Percentiles rank a stretch among this genome's conserved stretches.
Conservation (phyloP, 1,140 invertebrate species). For the Drosophila willistoni region DNA sequence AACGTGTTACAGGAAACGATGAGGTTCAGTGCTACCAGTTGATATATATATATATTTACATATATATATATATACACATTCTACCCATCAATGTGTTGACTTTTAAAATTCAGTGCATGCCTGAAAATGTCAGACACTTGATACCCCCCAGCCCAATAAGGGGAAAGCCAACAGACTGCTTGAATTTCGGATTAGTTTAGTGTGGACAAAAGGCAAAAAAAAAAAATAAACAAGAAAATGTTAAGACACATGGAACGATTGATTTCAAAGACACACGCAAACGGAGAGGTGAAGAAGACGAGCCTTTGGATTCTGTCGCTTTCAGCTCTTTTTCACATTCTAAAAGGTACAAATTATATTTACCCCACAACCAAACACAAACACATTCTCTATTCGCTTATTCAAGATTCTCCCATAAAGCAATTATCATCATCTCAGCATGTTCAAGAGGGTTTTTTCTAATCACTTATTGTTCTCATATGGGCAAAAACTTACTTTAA, state of each 20-base stretch:
- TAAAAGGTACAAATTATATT: slow-evolving; percentile 35
- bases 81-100: slow-evolving; percentile 22
- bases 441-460: not conserved
- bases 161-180: slow-evolving; percentile 43
- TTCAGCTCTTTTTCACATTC: slow-evolving; percentile 26
- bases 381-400: not conserved
- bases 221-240: not conserved
- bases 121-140: slow-evolving; percentile 63
- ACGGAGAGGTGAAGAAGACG: slow-evolving; percentile 16
- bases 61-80: not conserved
- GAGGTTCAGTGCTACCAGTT: slow-evolving; percentile 6
- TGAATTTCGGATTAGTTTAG: slow-evolving; percentile 35
- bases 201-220: not conserved
- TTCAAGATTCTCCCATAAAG: not conserved
- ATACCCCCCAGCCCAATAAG: slow-evolving; percentile 37
- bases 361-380: not conserved
- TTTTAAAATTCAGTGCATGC: slow-evolving; percentile 59
- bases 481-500: not conserved
- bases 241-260: slow-evolving; percentile 25
- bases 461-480: too few species aligned
- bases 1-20: slow-evolving; percentile 4
- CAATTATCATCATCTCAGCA: not conserved
- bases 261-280: slow-evolving; percentile 10
- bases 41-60: not conserved
- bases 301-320: slow-evolving; percentile 42